Evolutionary conservation across 1,140 invertebrate species (phyloP), one percentile per base, ranked within the genome.

Genomic region (Euura lappo): DNA sequence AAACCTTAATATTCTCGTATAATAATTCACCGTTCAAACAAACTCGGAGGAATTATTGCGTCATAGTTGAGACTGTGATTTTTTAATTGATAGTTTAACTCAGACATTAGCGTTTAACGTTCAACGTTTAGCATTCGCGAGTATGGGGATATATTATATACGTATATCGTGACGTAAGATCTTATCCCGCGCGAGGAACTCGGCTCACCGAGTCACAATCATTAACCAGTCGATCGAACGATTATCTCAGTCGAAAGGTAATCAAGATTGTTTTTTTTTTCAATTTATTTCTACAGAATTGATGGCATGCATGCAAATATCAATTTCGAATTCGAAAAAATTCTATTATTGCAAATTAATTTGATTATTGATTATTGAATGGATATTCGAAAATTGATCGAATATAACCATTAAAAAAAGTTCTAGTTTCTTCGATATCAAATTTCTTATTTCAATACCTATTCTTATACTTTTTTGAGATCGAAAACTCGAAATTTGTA

Each of bases 81-180:
- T 60, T 60, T 60, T 60, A 60, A 60, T 60, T 60, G 51, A 60
- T 60, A 60, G 51, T 60, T 60, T n/a, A 60, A n/a, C 3, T 60
- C 13, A 60, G 51, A 60, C 51, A n/a, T 3, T n/a, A n/a, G 51
- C 28, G 51, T 60, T 60, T 60, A 28, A 28, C 28, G 1, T 28
- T 28, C 28, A 28, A 28, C 28, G 28, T 28, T 28, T 28, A 28
- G 28, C 28, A 28, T 1, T 28, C 28, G 51, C 51, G 13, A 60
- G 51, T n/a, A 8, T 5, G 51, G 8, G 51, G 51, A 60, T 11
- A 10, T 60, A 60, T 60, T n/a, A 10, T 10, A 10, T 8, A 60
- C 51, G 51, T 60, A 60, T 11, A 3, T 11, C 13, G 8, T 8
- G 51, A 11, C 8, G 10, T 60, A 28, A 28, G 28, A 28, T 28